phyloP scores from a whole-genome alignment of 1,140 invertebrate genomes.

The Meloidogyne exigua region DNA sequence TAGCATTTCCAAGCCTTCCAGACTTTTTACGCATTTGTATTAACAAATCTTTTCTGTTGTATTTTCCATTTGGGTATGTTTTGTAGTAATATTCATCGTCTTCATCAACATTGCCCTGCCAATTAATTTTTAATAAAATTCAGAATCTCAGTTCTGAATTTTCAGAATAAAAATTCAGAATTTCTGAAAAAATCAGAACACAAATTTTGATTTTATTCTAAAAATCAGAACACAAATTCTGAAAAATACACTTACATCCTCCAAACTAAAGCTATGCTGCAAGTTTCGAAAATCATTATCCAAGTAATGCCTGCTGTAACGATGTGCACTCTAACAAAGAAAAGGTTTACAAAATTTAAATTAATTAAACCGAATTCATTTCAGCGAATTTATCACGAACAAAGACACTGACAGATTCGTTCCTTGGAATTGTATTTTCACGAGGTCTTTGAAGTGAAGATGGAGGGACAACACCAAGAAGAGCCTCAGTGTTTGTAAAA shows the following conservation, averaged over 20 bases:
- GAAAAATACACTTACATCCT: constrained; percentile 7
- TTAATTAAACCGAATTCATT: constrained; percentile 14
- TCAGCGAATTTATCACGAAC: constrained; percentile 39
- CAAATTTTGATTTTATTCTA: neutral
- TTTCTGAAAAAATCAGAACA: neutral
- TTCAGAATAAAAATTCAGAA: neutral
- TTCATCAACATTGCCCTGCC: neutral
- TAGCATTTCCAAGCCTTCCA: neutral
- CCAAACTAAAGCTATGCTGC: constrained; percentile 22
- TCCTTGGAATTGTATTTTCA: constrained; percentile 30
- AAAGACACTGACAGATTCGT: constrained; percentile 32
- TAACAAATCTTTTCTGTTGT: constrained; percentile 31
- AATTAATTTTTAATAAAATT: neutral
- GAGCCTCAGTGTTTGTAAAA: neutral
- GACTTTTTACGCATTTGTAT: constrained; percentile 6
- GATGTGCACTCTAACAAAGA: constrained; percentile 8
- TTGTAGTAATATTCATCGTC: constrained; percentile 33
- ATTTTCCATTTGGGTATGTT: constrained; percentile 42
- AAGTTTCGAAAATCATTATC: constrained; percentile 16
- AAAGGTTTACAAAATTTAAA: neutral
- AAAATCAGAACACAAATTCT: neutral
- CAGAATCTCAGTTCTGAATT: neutral
- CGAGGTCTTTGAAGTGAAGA: neutral
- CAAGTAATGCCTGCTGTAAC: constrained; percentile 32
- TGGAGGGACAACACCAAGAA: neutral